Conservation (phyloP, 2,797 vertebrate genomes). For the Eulemur albifrons region DNA sequence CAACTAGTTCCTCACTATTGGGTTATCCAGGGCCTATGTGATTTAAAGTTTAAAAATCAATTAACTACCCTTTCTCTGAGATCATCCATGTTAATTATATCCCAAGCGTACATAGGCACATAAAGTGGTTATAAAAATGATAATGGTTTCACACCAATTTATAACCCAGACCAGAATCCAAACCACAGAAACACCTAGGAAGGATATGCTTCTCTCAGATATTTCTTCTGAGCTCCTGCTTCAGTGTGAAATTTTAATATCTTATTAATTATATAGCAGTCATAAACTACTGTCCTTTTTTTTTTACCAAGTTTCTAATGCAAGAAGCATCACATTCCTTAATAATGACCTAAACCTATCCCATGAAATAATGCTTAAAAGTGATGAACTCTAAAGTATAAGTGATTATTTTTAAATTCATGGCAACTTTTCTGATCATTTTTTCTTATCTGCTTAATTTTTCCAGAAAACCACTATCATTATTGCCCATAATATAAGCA, state of each 20-base stretch:
- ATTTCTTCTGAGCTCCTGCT: slow-evolving; percentile 50
- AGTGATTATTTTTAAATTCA: slow-evolving; percentile 82
- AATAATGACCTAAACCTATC: slow-evolving; percentile 78
- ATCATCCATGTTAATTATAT: slow-evolving; percentile 65
- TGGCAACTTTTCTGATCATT: slow-evolving; percentile 73
- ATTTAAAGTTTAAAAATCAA: slow-evolving; percentile 73
- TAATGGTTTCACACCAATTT: background rate
- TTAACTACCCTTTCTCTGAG: slow-evolving; percentile 55
- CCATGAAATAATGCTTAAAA: slow-evolving; percentile 75
- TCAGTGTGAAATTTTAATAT: slow-evolving; percentile 77
- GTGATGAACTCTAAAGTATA: slow-evolving; percentile 80
- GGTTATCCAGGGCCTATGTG: background rate
- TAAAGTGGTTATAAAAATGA: slow-evolving; percentile 52
- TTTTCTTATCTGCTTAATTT: slow-evolving; percentile 80
- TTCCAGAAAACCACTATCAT: slow-evolving; percentile 68
- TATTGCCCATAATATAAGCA: slow-evolving; percentile 74
- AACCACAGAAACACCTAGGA: slow-evolving; percentile 39
- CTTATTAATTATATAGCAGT: slow-evolving; percentile 75
- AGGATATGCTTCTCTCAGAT: slow-evolving; percentile 50
- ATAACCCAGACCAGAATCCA: slow-evolving; percentile 52
- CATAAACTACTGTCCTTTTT: slow-evolving; percentile 78
- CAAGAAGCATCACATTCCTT: slow-evolving; percentile 77
- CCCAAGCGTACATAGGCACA: slow-evolving; percentile 46
- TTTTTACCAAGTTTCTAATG: slow-evolving; percentile 78
- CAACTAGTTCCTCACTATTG: background rate